These are phyloP conservation scores for Helogale parvula DNA, from an alignment of 2,113 vertebrate species.

Conservation along the genomic window DNA sequence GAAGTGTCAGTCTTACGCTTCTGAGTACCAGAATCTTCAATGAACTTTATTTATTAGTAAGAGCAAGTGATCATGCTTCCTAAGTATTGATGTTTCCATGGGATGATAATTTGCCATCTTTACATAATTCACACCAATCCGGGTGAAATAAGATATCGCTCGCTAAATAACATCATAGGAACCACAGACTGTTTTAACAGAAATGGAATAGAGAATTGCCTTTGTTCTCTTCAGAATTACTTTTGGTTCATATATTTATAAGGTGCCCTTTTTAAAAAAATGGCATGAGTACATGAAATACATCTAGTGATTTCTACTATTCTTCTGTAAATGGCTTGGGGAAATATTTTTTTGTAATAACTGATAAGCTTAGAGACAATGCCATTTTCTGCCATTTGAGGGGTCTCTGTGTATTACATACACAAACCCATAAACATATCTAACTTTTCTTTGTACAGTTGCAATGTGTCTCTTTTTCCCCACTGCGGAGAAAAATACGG, in stretches of 20 bases:
- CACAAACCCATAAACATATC: neutral
- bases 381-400: neutral
- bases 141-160: neutral
- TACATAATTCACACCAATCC: neutral
- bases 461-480: neutral
- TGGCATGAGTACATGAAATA: neutral
- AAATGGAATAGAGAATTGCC: slow-evolving; percentile 41
- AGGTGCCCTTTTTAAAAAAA: neutral
- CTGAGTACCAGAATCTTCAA: neutral
- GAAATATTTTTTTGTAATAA: slow-evolving; percentile 42
- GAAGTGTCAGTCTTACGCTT: neutral
- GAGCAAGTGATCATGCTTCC: neutral
- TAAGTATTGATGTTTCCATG: neutral
- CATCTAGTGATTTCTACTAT: slow-evolving; percentile 19
- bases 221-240: slow-evolving; percentile 51
- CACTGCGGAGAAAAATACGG: neutral
- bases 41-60: slow-evolving; percentile 30
- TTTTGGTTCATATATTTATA: slow-evolving; percentile 30
- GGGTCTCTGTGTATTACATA: neutral
- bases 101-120: neutral
- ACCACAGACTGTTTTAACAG: neutral
- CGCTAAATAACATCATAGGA: slow-evolving; percentile 6
- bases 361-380: neutral
- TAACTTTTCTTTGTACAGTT: slow-evolving; percentile 22
- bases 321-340: neutral